phyloP scores from a whole-genome alignment of 2,113 vertebrate species.

The Ia io region DNA sequence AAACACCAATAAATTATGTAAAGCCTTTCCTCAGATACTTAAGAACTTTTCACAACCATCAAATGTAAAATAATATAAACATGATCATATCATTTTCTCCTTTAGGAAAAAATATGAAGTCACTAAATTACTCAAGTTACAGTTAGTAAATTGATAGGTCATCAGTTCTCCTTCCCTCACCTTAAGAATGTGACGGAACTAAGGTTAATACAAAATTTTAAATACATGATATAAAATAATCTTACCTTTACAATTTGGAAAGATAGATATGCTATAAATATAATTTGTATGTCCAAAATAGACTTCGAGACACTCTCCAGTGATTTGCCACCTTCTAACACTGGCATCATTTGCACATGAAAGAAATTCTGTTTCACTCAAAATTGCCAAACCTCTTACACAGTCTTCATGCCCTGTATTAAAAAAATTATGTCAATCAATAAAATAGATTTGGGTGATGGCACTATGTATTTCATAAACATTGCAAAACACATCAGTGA shows the following conservation, averaged over 20 bases:
- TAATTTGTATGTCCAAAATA: constrained; percentile 97
- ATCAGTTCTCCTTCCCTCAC: not conserved
- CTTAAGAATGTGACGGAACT: not conserved
- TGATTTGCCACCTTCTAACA: constrained; percentile 94
- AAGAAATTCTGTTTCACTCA: constrained; percentile 94
- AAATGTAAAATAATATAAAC: constrained; percentile 9
- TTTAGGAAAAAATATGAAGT: not conserved
- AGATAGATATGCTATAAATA: constrained; percentile 95
- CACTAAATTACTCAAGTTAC: not conserved
- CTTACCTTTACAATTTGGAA: constrained; percentile 92
- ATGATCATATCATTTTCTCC: not conserved
- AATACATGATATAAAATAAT: not conserved
- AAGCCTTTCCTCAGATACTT: not conserved
- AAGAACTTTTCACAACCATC: not conserved
- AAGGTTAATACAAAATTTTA: constrained; percentile 3
- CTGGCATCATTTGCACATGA: constrained; percentile 97
- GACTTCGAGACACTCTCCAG: constrained; percentile 93
- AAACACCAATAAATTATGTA: not conserved
- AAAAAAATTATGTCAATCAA: constrained; percentile 44
- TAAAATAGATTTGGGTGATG: not conserved
- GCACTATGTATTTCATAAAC: not conserved
- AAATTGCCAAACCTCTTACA: constrained; percentile 93
- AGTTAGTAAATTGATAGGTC: not conserved
- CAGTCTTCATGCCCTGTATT: constrained; percentile 96
- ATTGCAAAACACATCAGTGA: not conserved